Base-by-base conservation (phyloP, 2,797 vertebrate species). In the Huso huso region DNA sequence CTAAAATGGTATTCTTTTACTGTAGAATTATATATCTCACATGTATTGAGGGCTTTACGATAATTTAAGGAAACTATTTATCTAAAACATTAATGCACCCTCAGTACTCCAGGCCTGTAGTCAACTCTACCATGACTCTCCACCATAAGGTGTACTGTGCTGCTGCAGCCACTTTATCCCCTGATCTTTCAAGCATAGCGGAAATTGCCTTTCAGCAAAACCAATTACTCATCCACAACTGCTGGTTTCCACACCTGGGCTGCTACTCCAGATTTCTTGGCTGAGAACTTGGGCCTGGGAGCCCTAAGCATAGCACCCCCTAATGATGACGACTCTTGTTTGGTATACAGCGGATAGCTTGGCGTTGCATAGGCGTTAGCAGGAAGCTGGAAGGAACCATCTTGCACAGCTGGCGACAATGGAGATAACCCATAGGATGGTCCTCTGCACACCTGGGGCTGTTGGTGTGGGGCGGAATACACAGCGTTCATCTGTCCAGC, bases 181-280 rank as follows among this genome's bases (percentile, higher is more conserved):
- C 4, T 37, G 23, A 37, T 2, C 23, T 37, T 37, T 37, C 23
- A 37, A 37, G 37, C 37, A 37, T 37, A 37, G 37, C 37, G 37
- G 37, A 37, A 37, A 37, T 76, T 75, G 72, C 70, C 73, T 87
- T 83, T 77, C 73, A 70, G 79, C 79, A 75, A 66, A 59, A 67
- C 73, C 82, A 72, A 79, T 83, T 93, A 95, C 86, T 94, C 91
- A 74, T 87, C 91, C 58, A 78, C 88, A 64, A 78, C 71, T 9
- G 90, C 79, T 49, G 97, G 96, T 82, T 95, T 98, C 97, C 97
- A 99, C 85, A 99, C 96, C 88, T 98, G 96, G 73, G 92, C 93
- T 64, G 86, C 85, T 77, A 86, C 83, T 1, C 84, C 85, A 62
- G 91, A 87, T 86, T 94, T 98, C 88, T 96, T 98, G 71, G 97